These are phyloP conservation scores for Phymorhynchus buccinoides DNA, from an alignment of 1,140 invertebrate species.

Conservation along the genomic window DNA sequence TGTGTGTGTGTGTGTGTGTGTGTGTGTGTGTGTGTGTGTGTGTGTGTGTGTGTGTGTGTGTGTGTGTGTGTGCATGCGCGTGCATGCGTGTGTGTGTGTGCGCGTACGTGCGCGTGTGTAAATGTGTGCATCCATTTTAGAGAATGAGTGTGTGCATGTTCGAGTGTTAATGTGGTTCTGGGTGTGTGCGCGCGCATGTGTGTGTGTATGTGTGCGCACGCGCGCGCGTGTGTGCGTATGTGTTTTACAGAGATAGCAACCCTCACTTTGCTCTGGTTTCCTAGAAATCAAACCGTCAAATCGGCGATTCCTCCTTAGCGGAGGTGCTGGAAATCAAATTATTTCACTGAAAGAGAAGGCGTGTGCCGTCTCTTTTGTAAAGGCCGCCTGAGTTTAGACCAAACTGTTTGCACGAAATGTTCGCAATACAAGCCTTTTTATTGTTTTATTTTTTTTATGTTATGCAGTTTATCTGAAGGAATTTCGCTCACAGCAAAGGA, in stretches of 20 bases:
- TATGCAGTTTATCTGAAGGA: too few species aligned
- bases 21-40: background rate
- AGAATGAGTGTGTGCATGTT: background rate
- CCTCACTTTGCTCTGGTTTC: background rate
- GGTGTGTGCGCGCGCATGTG: too few species aligned
- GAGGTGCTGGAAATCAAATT: background rate
- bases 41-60: background rate
- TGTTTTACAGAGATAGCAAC: background rate
- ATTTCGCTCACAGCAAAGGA: too few species aligned
- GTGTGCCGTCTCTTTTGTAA: too few species aligned
- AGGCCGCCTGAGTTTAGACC: too few species aligned
- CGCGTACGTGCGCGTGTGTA: background rate
- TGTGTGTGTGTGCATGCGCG: background rate
- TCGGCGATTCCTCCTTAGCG: too few species aligned
- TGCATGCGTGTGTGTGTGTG: background rate
- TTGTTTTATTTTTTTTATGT: too few species aligned
- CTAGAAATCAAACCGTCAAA: background rate
- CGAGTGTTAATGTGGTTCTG: too few species aligned
- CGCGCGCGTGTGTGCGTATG: too few species aligned
- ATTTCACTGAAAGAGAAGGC: background rate
- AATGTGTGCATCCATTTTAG: background rate
- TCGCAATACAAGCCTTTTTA: too few species aligned
- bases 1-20: conserved; percentile 7
- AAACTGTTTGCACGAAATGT: too few species aligned
- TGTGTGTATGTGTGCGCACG: too few species aligned